Conservation (phyloP, 2,797 vertebrate genomes). For the Myotis vivesi region DNA sequence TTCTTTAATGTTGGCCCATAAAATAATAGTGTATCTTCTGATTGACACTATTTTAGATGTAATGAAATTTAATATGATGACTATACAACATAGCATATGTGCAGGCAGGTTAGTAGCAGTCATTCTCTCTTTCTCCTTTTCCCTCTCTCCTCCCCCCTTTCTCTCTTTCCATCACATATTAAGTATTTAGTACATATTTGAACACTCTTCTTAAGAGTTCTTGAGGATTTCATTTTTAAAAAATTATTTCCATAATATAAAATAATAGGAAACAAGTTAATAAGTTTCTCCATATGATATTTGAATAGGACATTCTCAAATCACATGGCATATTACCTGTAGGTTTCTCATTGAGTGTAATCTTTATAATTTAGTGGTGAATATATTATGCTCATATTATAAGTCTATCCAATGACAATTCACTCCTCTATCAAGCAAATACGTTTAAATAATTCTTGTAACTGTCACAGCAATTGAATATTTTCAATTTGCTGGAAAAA, state of each 20-base stretch:
- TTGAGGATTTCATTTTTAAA: background rate
- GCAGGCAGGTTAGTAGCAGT: background rate
- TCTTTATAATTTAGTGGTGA: background rate
- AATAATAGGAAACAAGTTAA: background rate
- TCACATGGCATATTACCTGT: background rate
- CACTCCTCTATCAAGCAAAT: background rate
- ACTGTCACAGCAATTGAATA: background rate
- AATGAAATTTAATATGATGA: background rate
- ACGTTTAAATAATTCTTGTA: slow-evolving; percentile 40
- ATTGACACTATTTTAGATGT: background rate
- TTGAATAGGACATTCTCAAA: background rate
- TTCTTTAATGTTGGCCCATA: background rate
- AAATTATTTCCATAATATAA: slow-evolving; percentile 20
- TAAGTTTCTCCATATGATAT: background rate
- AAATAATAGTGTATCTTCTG: background rate
- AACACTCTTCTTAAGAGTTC: background rate
- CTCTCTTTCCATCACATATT: background rate
- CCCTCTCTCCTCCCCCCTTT: background rate
- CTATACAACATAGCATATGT: background rate
- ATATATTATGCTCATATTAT: background rate
- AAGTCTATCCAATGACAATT: slow-evolving; percentile 19
- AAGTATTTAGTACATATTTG: background rate
- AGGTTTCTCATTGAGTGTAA: background rate
- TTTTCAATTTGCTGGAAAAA: slow-evolving; percentile 53
- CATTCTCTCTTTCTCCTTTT: background rate